Conservation (phyloP, 2,888 invertebrate species). For the Acrobasis suavella region DNA sequence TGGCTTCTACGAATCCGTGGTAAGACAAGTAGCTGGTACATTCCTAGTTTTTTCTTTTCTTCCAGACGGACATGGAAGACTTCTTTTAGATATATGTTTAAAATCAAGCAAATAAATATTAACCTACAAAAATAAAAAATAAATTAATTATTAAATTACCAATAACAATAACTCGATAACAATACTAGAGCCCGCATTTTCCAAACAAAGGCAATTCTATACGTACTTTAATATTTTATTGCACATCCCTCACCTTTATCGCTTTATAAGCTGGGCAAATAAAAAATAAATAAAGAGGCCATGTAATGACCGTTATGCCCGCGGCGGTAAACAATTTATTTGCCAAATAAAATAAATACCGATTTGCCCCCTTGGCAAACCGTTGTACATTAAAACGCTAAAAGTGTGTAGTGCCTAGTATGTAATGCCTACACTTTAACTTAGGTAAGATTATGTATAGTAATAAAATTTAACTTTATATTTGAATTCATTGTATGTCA, state of each 20-base stretch:
- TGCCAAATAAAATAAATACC: constrained; percentile 43
- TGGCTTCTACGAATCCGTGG: too few relatives aligned
- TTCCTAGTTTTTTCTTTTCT: too few relatives aligned
- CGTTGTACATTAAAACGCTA: constrained; percentile 11
- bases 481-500: too few relatives aligned
- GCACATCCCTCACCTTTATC: constrained; percentile 33
- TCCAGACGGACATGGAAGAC: too few relatives aligned
- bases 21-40: too few relatives aligned
- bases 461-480: too few relatives aligned
- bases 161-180: constrained; percentile 4
- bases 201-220: constrained; percentile 8
- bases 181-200: neutral
- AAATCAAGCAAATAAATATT: neutral
- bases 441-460: too few relatives aligned
- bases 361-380: neutral
- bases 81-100: too few relatives aligned
- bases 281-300: constrained; percentile 35
- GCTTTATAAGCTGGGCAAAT: constrained; percentile 33
- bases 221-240: constrained; percentile 26
- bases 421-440: too few relatives aligned
- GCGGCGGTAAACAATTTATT: constrained; percentile 47
- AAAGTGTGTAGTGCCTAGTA: too few relatives aligned
- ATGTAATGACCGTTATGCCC: constrained; percentile 47
- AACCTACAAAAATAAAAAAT: neutral
- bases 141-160: neutral